phyloP scores from a whole-genome alignment of 1,140 invertebrate genomes.

The Popillia japonica region DNA sequence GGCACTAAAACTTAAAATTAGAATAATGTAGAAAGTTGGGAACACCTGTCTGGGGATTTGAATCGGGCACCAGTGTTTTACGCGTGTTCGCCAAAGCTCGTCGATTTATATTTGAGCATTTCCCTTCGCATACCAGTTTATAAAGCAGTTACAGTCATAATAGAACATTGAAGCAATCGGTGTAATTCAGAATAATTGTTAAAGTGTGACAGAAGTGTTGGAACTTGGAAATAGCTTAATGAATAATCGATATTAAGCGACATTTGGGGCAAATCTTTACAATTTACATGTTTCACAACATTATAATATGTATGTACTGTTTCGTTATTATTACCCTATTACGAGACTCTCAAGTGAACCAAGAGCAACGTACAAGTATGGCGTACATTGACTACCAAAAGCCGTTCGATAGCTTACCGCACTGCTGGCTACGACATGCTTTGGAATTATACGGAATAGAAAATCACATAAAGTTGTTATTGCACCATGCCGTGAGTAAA shows the following conservation, averaged over 20 bases:
- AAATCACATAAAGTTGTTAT: no score
- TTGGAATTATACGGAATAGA: no score
- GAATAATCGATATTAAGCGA: neutral
- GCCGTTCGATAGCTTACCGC: no score
- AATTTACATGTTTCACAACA: no score
- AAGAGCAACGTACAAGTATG: no score
- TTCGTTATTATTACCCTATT: no score
- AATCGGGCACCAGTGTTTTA: neutral
- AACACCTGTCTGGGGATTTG: slow-evolving; percentile 3
- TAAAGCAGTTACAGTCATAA: neutral
- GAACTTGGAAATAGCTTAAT: neutral
- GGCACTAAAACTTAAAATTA: slow-evolving; percentile 12
- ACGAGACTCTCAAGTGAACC: no score
- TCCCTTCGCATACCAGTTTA: neutral
- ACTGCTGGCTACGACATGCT: no score
- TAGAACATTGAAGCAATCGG: neutral
- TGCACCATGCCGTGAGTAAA: no score
- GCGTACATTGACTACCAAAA: no score
- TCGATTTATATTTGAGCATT: neutral
- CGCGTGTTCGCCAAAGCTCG: neutral
- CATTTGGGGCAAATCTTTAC: neutral
- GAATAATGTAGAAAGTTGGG: slow-evolving; percentile 14
- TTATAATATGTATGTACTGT: no score
- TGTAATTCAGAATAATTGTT: neutral
- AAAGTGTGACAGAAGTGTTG: neutral